Conservation (phyloP, 2,888 invertebrate species). For the Megaustenia siamemsis region DNA sequence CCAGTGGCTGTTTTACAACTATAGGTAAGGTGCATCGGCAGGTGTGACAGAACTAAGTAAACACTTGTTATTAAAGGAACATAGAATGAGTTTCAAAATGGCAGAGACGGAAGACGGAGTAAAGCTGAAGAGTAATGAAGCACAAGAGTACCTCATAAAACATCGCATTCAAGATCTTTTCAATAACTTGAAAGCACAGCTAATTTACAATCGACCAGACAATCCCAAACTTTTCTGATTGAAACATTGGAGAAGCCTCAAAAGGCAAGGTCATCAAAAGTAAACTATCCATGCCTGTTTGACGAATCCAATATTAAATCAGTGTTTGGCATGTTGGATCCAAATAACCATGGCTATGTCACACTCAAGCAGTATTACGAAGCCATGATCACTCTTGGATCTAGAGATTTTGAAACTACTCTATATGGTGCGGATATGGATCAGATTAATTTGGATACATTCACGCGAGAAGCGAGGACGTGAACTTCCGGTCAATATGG, state of each 20-base stretch:
- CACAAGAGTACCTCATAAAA: slow-evolving; percentile 72
- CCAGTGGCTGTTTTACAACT: too few species aligned
- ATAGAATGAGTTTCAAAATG: slow-evolving; percentile 61
- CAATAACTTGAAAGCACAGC: slow-evolving; percentile 75
- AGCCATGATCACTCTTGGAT: slow-evolving; percentile 74
- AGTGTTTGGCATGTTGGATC: slow-evolving; percentile 79
- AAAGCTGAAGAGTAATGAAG: slow-evolving; percentile 56
- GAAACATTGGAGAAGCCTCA: slow-evolving; percentile 74
- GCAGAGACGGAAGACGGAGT: slow-evolving; percentile 44
- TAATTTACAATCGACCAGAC: slow-evolving; percentile 77
- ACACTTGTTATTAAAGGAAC: too few species aligned
- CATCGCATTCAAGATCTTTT: slow-evolving; percentile 76
- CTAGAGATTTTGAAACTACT: slow-evolving; percentile 64
- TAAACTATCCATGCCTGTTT: slow-evolving; percentile 75
- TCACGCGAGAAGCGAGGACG: slow-evolving; percentile 74
- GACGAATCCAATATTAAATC: slow-evolving; percentile 78
- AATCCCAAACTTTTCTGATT: slow-evolving; percentile 76
- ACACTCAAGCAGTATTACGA: slow-evolving; percentile 76
- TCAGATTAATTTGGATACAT: slow-evolving; percentile 72
- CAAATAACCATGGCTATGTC: slow-evolving; percentile 75
- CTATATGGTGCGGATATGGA: slow-evolving; percentile 71
- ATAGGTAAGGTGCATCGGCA: too few species aligned
- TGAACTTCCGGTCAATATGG: too few species aligned
- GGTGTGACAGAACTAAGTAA: too few species aligned
- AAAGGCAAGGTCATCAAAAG: slow-evolving; percentile 69